phyloP scores from a whole-genome alignment of 2,113 vertebrate genomes.

The Gallinago jamesoni region DNA sequence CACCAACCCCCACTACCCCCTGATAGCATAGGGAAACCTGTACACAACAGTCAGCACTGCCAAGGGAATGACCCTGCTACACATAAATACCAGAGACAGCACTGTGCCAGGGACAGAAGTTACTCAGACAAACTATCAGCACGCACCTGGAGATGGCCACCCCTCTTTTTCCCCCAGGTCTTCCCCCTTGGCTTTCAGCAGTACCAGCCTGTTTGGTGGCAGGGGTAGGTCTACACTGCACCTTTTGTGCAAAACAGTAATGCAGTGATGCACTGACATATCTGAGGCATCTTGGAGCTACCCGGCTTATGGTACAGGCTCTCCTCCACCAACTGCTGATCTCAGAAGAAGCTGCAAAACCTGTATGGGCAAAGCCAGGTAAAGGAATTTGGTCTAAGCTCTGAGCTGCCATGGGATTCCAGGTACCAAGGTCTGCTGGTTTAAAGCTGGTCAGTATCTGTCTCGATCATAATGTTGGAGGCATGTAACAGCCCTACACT shows the following conservation, averaged over 20 bases:
- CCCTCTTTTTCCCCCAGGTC: not conserved
- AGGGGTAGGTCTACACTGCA: not conserved
- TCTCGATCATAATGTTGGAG: not conserved
- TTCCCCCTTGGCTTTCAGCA: not conserved
- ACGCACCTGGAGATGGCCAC: not conserved
- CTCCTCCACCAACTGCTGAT: not conserved
- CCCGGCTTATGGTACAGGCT: not conserved
- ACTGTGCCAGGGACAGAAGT: not conserved
- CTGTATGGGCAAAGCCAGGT: not conserved
- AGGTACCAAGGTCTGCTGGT: not conserved
- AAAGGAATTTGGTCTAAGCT: not conserved
- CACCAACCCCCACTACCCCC: not conserved
- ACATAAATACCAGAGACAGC: not conserved
- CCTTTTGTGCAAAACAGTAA: not conserved
- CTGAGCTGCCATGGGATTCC: not conserved
- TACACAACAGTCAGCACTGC: not conserved
- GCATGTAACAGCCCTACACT: not conserved
- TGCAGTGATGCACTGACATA: not conserved
- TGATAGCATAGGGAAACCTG: not conserved
- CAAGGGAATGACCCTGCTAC: not conserved
- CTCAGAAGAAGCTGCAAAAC: not conserved
- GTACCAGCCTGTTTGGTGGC: not conserved
- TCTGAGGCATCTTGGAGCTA: not conserved
- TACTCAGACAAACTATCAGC: not conserved
- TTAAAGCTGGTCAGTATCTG: not conserved